Base-by-base conservation (phyloP, 2,113 vertebrate species). In the Lota lota region DNA sequence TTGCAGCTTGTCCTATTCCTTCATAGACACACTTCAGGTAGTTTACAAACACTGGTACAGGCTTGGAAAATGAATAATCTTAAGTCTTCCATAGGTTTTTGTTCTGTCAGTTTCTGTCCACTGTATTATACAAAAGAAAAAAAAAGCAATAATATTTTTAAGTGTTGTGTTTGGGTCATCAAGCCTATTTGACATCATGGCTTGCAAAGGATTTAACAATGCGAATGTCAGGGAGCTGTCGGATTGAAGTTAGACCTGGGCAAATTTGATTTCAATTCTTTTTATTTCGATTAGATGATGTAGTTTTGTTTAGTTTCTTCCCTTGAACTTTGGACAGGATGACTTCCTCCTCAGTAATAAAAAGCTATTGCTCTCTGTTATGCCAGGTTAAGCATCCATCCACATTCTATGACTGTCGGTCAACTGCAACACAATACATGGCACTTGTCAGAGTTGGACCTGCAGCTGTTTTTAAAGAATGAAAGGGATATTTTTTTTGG, bases 41-140 rank as follows among this genome's bases (percentile, higher is more conserved):
- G 92, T 93, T 92, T 91, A 90, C 90, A 77, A 93, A 93, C 92
- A 93, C 92, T 93, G 92, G 91, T 91, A 83, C 84, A 88, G 88
- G 85, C 84, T 85, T 85, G 83, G 70, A 84, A 50, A 83, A 56
- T 5, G 17, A 79, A 73, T 86, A 90, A 90, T 85, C 87, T 87
- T 82, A 87, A 90, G 91, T 93, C 92, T 93, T 93, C 91, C 91
- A 90, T 90, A 84, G 86, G 75, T 88, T 91, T 84, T 90, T 47
- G 40, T 84, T 90, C 77, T 77, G 85, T 80, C 83, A 78, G 85
- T 89, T 87, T 89, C 79, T 92, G 85, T 88, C 89, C 88, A 91
- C 89, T 92, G 90, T 92, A 89, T 92, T 83, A 85, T 87, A 80
- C 85, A 76, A 68, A 56, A 56, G 10, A 47, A 8, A 12, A 10